Evolutionary conservation across 2,888 invertebrate genomes (phyloP).

Genomic region (Lycophotia porphyrea): DNA sequence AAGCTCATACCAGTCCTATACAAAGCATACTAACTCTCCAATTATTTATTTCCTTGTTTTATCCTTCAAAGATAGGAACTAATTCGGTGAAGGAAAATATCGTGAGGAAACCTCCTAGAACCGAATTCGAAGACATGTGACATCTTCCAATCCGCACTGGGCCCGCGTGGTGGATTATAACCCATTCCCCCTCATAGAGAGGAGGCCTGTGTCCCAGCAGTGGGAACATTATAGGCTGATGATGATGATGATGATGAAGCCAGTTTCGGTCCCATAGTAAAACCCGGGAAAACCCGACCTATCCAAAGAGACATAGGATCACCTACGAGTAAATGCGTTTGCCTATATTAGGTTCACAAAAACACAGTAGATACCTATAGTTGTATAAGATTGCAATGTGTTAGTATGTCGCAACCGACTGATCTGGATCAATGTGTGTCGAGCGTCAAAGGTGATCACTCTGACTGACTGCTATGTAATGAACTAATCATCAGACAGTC

Average conservation of each 20-base stretch:
- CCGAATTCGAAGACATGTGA: too few species aligned
- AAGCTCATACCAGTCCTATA: background rate
- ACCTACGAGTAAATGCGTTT: background rate
- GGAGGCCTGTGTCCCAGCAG: too few species aligned
- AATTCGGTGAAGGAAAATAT: too few species aligned
- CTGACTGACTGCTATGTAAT: slow-evolving; percentile 30
- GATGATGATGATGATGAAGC: too few species aligned
- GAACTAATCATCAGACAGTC: slow-evolving; percentile 28
- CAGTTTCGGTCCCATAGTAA: too few species aligned
- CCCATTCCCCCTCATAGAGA: too few species aligned
- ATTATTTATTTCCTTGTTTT: background rate
- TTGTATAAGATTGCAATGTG: slow-evolving; percentile 30
- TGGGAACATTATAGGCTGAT: too few species aligned
- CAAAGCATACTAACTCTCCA: background rate
- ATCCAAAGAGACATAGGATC: background rate
- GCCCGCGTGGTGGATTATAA: too few species aligned
- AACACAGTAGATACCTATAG: background rate
- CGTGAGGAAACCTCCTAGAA: too few species aligned
- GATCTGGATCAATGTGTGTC: slow-evolving; percentile 52
- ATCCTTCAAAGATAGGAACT: too few species aligned
- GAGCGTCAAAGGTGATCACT: slow-evolving; percentile 39
- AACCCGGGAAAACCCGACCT: too few species aligned
- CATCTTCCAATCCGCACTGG: too few species aligned
- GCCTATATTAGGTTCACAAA: slow-evolving; percentile 8
- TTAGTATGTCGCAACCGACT: slow-evolving; percentile 28